Evolutionary conservation across 1,140 invertebrate species (phyloP).

Genomic region (Fopius arisanus): DNA sequence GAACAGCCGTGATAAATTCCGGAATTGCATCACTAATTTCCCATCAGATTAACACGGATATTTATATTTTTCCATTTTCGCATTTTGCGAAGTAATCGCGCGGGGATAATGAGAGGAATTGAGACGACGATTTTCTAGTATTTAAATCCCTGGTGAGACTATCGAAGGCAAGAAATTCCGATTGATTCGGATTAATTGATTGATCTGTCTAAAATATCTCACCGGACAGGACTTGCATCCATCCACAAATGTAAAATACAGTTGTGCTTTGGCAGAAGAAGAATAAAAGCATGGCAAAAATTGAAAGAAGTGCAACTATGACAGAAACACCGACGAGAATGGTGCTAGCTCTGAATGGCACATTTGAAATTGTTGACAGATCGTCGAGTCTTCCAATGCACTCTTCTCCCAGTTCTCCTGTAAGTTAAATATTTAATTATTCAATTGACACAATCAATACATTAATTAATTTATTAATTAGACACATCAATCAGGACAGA

Average conservation of each 20-base stretch:
- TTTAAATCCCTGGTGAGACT: too few relatives aligned
- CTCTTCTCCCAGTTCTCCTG: slow-evolving; percentile 74
- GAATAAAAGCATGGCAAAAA: slow-evolving; percentile 90
- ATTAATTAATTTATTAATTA: neutral
- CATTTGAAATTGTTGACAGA: slow-evolving; percentile 81
- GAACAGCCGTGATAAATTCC: neutral
- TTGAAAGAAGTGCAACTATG: slow-evolving; percentile 82
- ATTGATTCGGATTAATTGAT: too few relatives aligned
- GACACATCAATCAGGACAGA: neutral
- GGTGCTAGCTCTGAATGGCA: slow-evolving; percentile 83
- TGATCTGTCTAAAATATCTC: slow-evolving; percentile 55
- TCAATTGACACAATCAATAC: neutral
- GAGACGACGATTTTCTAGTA: neutral
- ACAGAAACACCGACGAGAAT: slow-evolving; percentile 89
- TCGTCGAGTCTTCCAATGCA: slow-evolving; percentile 87
- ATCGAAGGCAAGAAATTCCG: too few relatives aligned
- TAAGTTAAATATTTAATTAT: slow-evolving; percentile 11
- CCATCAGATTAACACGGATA: neutral
- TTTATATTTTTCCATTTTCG: neutral
- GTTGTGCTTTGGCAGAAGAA: slow-evolving; percentile 94
- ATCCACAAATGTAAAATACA: slow-evolving; percentile 92
- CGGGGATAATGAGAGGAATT: neutral
- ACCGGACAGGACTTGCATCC: slow-evolving; percentile 95
- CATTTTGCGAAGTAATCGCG: neutral
- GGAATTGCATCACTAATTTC: neutral